Evolutionary conservation across 2,888 invertebrate genomes (phyloP).

Genomic region (Ectemnius continuus): DNA sequence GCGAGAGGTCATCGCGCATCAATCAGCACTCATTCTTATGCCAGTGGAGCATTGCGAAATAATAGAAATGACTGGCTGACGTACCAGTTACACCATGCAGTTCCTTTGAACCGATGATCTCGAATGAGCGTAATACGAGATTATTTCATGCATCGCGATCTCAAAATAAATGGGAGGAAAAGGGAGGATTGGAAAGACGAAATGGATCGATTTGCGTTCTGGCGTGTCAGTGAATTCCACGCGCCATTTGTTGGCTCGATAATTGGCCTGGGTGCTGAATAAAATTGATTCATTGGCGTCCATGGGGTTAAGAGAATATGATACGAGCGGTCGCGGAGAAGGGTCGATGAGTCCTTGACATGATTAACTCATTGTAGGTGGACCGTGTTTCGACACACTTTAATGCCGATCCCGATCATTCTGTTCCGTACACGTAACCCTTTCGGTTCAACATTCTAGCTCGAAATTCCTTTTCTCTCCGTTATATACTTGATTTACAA

Average conservation of each 20-base stretch:
- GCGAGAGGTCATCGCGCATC: slow-evolving; percentile 28
- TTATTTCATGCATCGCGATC: not conserved
- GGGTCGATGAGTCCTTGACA: slow-evolving; percentile 66
- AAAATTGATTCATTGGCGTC: slow-evolving; percentile 41
- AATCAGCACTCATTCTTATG: slow-evolving; percentile 29
- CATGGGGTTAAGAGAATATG: slow-evolving; percentile 61
- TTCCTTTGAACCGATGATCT: slow-evolving; percentile 37
- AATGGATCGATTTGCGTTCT: slow-evolving; percentile 18
- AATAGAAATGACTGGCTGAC: slow-evolving; percentile 10
- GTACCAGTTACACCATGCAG: not conserved
- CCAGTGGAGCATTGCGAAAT: slow-evolving; percentile 23
- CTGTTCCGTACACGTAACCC: slow-evolving; percentile 34
- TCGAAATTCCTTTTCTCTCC: not conserved
- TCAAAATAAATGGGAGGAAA: not conserved
- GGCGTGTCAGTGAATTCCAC: slow-evolving; percentile 37
- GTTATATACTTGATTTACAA: too few species aligned
- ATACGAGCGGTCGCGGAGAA: slow-evolving; percentile 46
- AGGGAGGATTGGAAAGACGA: not conserved
- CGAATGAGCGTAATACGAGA: slow-evolving; percentile 18
- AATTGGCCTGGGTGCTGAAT: slow-evolving; percentile 34
- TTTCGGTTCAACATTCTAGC: slow-evolving; percentile 39
- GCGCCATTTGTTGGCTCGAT: slow-evolving; percentile 28
- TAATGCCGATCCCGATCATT: slow-evolving; percentile 41
- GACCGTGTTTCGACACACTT: slow-evolving; percentile 63
- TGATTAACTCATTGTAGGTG: slow-evolving; percentile 67